Conservation (phyloP, 2,113 vertebrate genomes). For the Hippocampus comes region DNA sequence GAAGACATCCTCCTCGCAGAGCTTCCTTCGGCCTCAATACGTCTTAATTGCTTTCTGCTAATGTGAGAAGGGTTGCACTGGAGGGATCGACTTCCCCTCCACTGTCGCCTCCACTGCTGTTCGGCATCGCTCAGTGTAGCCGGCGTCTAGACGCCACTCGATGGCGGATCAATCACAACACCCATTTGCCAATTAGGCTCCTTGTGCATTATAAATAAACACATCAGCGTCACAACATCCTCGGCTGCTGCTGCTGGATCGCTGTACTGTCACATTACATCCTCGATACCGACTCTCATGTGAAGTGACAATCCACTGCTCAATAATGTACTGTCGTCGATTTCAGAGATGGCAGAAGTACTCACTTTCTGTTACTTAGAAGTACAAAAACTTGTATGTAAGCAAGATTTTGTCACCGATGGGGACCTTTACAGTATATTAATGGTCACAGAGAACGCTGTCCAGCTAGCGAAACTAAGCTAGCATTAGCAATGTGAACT, state of each 20-base stretch:
- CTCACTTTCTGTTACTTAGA: too few species aligned
- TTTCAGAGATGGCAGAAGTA: too few species aligned
- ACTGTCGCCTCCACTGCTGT: conserved; percentile 64
- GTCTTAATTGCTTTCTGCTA: conserved; percentile 55
- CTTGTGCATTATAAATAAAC: conserved; percentile 73
- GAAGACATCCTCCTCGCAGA: conserved; percentile 12
- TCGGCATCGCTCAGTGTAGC: conserved; percentile 60
- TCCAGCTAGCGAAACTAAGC: too few species aligned
- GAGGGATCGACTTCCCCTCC: conserved; percentile 55
- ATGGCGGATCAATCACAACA: conserved; percentile 71
- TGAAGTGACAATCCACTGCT: too few species aligned
- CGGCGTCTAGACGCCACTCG: conserved; percentile 53
- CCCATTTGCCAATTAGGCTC: conserved; percentile 75
- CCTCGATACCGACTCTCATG: not conserved
- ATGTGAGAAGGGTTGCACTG: conserved; percentile 45
- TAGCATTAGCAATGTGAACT: too few species aligned
- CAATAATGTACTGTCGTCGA: too few species aligned
- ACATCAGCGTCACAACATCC: conserved; percentile 29
- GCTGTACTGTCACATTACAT: not conserved
- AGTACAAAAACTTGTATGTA: too few species aligned
- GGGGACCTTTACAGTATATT: not conserved
- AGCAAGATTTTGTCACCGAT: too few species aligned
- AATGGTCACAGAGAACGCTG: not conserved
- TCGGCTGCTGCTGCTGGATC: conserved; percentile 6
- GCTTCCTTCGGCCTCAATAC: conserved; percentile 46